Conservation (phyloP, 1,140 invertebrate genomes). For the Zaprionus lachaisei region DNA sequence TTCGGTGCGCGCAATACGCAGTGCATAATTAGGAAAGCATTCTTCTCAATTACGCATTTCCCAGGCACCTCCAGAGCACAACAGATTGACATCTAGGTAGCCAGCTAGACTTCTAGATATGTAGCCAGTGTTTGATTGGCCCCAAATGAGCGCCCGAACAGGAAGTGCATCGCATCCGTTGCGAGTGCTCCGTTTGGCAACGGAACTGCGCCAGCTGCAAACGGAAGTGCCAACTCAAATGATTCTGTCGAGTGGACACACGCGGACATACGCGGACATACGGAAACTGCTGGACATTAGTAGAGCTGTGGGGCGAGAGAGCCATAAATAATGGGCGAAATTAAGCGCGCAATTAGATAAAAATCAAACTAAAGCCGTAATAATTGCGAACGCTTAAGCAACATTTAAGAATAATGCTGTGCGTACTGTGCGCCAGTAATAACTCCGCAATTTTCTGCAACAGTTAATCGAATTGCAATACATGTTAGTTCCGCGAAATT, state of each 20-base stretch:
- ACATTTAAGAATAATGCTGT: slow-evolving; percentile 60
- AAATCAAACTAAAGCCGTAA: slow-evolving; percentile 72
- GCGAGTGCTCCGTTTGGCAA: slow-evolving; percentile 64
- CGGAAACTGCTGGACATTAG: slow-evolving; percentile 57
- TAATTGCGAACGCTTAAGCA: slow-evolving; percentile 60
- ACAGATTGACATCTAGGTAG: slow-evolving; percentile 8
- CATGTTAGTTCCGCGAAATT: background rate
- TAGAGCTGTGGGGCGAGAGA: slow-evolving; percentile 13
- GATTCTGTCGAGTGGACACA: slow-evolving; percentile 42
- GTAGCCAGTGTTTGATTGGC: slow-evolving; percentile 54
- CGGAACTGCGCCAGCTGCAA: slow-evolving; percentile 56
- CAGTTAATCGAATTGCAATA: slow-evolving; percentile 15
- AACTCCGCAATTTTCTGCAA: slow-evolving; percentile 13
- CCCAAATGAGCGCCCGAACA: slow-evolving; percentile 69
- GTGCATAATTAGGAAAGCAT: slow-evolving; percentile 55
- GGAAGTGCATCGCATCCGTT: slow-evolving; percentile 75
- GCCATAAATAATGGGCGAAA: slow-evolving; percentile 77
- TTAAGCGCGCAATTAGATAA: slow-evolving; percentile 73
- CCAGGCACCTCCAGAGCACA: slow-evolving; percentile 29
- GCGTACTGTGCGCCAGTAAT: background rate
- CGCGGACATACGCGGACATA: slow-evolving; percentile 9
- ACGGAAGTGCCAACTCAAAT: slow-evolving; percentile 68
- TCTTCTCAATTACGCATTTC: slow-evolving; percentile 72
- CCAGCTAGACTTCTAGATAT: background rate
- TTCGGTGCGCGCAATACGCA: slow-evolving; percentile 2